phyloP scores from a whole-genome alignment of 1,140 invertebrate species.

The Propsilocerus akamusi region DNA sequence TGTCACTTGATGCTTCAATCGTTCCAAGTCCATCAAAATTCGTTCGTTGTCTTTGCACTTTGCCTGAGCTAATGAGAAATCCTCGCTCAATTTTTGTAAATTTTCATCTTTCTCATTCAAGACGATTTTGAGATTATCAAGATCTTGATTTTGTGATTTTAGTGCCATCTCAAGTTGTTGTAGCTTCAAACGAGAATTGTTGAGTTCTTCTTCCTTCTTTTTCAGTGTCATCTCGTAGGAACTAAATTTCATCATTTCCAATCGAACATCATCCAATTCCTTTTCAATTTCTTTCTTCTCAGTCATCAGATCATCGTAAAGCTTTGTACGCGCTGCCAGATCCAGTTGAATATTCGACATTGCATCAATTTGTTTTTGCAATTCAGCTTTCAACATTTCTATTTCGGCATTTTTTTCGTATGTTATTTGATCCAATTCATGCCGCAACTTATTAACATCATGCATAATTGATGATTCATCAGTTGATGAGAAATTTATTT shows the following conservation, averaged over 20 bases:
- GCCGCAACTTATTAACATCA: slow-evolving; percentile 16
- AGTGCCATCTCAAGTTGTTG: slow-evolving; percentile 10
- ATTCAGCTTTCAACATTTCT: slow-evolving; percentile 19
- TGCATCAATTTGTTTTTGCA: slow-evolving; percentile 29
- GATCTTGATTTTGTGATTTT: slow-evolving; percentile 12
- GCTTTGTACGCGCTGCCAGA: slow-evolving; percentile 6
- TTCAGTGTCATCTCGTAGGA: not conserved
- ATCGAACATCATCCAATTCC: slow-evolving; percentile 5
- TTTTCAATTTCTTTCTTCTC: slow-evolving; percentile 10
- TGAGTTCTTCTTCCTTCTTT: not conserved
- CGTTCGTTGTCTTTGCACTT: not conserved
- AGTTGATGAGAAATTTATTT: slow-evolving; percentile 21
- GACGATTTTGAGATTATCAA: slow-evolving; percentile 23
- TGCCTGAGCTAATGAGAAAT: not conserved
- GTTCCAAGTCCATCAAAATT: slow-evolving; percentile 21
- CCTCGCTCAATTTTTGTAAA: slow-evolving; percentile 28
- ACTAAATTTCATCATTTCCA: not conserved
- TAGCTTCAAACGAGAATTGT: not conserved
- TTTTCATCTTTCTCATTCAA: slow-evolving; percentile 34
- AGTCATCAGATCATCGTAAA: slow-evolving; percentile 7
- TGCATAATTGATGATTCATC: slow-evolving; percentile 15
- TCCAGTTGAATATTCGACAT: slow-evolving; percentile 30
- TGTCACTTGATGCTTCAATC: slow-evolving; percentile 25
- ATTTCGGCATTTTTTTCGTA: slow-evolving; percentile 22
- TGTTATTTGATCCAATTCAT: slow-evolving; percentile 24